Evolutionary conservation across 23 tunicate species (phyloP).

Genomic region (Botrylloides violaceus): DNA sequence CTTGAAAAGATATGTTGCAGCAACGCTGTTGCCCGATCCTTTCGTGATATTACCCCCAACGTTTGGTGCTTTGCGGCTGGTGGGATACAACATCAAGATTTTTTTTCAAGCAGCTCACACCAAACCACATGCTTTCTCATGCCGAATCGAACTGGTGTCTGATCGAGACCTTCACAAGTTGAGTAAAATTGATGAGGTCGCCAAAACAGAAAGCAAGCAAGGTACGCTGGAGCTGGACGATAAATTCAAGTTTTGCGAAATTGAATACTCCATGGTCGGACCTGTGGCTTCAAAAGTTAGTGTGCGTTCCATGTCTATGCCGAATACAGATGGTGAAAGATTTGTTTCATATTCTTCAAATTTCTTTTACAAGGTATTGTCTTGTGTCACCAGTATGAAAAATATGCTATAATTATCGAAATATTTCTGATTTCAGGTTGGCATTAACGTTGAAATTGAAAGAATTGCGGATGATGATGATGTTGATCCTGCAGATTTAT

Average conservation of each 20-base stretch:
- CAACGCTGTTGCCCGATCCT: too few species aligned
- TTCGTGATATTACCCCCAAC: too few species aligned
- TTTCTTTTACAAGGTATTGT: slow-evolving; percentile 58
- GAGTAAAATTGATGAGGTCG: slow-evolving; percentile 3
- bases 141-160: slow-evolving; percentile 42
- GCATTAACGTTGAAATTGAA: neutral
- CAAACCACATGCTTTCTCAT: slow-evolving; percentile 70
- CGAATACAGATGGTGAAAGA: slow-evolving; percentile 70
- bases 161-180: slow-evolving; percentile 25
- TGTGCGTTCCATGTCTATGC: slow-evolving; percentile 59
- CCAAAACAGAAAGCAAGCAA: neutral
- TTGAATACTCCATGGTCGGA: slow-evolving; percentile 78
- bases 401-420: too few species aligned
- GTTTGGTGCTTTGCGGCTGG: too few species aligned
- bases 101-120: slow-evolving; percentile 37
- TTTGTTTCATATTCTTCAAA: slow-evolving; percentile 63
- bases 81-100: neutral
- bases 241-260: slow-evolving; percentile 33
- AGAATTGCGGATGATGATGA: neutral
- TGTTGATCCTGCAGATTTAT: neutral
- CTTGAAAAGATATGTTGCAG: too few species aligned
- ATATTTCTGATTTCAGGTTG: neutral
- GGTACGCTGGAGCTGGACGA: slow-evolving; percentile 20
- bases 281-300: slow-evolving; percentile 70
- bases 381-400: neutral